Base-by-base conservation (phyloP, 2,797 vertebrate species). In the Menidia menidia region DNA sequence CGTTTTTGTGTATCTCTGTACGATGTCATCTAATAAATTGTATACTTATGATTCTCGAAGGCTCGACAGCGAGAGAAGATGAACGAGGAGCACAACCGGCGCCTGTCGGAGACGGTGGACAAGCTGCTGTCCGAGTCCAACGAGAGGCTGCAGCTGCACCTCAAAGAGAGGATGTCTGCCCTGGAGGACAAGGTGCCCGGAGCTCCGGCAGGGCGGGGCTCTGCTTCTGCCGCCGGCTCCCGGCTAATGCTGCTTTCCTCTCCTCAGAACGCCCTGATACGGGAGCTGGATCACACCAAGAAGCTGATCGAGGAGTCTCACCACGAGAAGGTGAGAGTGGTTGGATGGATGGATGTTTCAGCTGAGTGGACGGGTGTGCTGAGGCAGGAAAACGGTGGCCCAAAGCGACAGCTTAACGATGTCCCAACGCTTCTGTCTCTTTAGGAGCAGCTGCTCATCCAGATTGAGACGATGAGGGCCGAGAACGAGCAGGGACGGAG, bases 71-170 rank as follows among this genome's bases (percentile, higher is more conserved):
- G 97, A 71, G 97, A 99, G 79, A 98, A 98, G 90, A 99, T 99
- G 98, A 99, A 98, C 2, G 98, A 99, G 77, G 98, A 99, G 52
- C 98, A 99, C 78, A 99, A 98, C 77, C 97, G 96, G 71, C 97
- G 98, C 25, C 92, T 99, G 65, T 99, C 98, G 0, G 98, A 99
- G 78, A 98, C 98, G 0, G 98, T 99, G 41, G 98, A 99, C 89
- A 98, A 96, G 74, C 95, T 99, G 7, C 95, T 99, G 1, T 98
- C 97, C 0, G 98, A 99, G 81, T 99, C 97, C 51, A 98, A 98
- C 3, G 98, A 99, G 90, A 94, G 98, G 79, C 96, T 99, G 10
- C 98, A 99, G 84, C 97, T 99, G 39, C 97, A 99, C 76, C 96
- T 99, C 15, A 99, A 98, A 79, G 98, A 99, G 92, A 94, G 97